A percentile compares a stretch with the other conserved stretches of the same genome.
These are phyloP conservation scores for Neelides folsomi DNA, from an alignment of 2,888 invertebrate genomes.

Conservation along the genomic window DNA sequence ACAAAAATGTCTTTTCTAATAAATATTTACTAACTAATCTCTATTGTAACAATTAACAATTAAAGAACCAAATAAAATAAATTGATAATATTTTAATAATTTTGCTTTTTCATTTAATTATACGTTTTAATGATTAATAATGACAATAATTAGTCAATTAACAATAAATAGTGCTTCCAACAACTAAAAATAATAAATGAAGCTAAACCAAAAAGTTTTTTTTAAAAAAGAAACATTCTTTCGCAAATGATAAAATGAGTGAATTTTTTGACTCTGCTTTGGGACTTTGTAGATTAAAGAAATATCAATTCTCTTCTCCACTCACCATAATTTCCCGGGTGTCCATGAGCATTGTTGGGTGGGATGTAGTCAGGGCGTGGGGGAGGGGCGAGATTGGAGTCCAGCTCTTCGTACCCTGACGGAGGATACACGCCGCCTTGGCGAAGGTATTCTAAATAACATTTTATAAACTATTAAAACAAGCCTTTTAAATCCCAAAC, in stretches of 20 bases:
- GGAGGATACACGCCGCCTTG: constrained; percentile 43
- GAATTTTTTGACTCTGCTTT: background rate
- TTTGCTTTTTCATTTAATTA: no score
- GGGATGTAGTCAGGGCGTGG: constrained; percentile 33
- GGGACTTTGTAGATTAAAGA: background rate
- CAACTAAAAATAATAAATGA: no score
- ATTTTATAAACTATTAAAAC: constrained; percentile 1
- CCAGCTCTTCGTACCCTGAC: constrained; percentile 55
- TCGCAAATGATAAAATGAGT: background rate
- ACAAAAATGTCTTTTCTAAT: background rate
- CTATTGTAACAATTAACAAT: no score
- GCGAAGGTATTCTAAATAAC: constrained; percentile 43
- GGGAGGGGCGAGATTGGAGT: constrained; percentile 37
- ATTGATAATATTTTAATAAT: no score
- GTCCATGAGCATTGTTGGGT: constrained; percentile 26
- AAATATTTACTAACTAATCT: no score
- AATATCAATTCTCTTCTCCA: background rate
- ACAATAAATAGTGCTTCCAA: no score
- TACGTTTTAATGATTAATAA: no score
- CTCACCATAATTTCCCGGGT: constrained; percentile 31
- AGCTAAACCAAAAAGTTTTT: no score
- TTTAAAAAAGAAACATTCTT: no score
- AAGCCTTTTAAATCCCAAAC: background rate
- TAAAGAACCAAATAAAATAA: no score
- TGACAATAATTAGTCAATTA: no score